A percentile compares a stretch with the other conserved stretches of the same genome.
phyloP scores from a whole-genome alignment of 2,797 vertebrate species.

The Bucorvus abyssinicus region DNA sequence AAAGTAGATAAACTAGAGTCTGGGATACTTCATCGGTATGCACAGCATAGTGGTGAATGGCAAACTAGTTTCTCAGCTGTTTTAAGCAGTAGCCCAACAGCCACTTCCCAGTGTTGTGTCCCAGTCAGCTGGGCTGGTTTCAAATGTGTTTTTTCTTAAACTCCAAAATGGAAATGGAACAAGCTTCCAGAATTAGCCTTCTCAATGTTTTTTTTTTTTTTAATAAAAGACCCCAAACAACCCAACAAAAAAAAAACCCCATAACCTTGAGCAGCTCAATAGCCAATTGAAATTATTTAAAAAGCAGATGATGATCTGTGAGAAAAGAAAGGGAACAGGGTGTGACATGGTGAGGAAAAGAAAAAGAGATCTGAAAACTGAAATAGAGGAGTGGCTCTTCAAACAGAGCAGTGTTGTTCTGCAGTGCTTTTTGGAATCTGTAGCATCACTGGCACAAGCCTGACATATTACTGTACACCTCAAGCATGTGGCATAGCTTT shows the following conservation, averaged over 20 bases:
- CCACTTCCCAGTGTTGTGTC: not conserved
- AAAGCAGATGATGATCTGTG: constrained; percentile 31
- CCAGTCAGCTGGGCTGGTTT: constrained; percentile 24
- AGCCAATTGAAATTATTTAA: constrained; percentile 3
- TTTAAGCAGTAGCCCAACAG: not conserved
- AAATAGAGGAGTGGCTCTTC: not conserved
- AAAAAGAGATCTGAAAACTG: not conserved
- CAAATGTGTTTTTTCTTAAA: constrained; percentile 24
- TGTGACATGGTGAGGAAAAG: not conserved
- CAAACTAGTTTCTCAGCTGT: not conserved
- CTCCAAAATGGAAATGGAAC: constrained; percentile 52
- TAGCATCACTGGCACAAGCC: not conserved
- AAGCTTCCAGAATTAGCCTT: constrained; percentile 45
- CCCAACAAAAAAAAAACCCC: not conserved
- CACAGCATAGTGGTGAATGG: not conserved
- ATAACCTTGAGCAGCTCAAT: constrained; percentile 9
- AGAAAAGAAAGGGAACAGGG: constrained; percentile 26
- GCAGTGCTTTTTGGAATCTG: not conserved
- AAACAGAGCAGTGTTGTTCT: not conserved
- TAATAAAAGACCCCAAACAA: constrained; percentile 17
- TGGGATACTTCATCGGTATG: not conserved
- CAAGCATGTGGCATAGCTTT: not conserved
- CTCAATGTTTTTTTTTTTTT: not conserved
- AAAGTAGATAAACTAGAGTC: not conserved
- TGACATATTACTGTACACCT: not conserved